Conservation (phyloP, 2,797 vertebrate species). For the Acestrorhynchus altus region DNA sequence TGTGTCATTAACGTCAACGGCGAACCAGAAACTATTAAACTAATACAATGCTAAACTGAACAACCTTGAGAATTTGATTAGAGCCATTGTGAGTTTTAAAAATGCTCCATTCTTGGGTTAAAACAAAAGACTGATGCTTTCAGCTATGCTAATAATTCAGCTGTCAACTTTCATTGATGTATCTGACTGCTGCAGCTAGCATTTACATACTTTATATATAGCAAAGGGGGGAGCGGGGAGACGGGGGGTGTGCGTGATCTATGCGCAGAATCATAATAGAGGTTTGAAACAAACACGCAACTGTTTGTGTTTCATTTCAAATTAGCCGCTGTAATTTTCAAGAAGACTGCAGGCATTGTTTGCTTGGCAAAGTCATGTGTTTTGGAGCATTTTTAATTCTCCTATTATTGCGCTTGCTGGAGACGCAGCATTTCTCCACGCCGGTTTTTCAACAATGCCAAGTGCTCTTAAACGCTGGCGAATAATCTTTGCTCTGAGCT, state of each 20-base stretch:
- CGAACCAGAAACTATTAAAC: conserved; percentile 97
- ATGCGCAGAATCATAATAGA: conserved; percentile 78
- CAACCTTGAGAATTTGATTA: conserved; percentile 98
- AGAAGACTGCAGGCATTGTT: conserved; percentile 81
- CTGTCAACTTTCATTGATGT: conserved; percentile 87
- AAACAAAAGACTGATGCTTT: conserved; percentile 88
- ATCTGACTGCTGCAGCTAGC: conserved; percentile 83
- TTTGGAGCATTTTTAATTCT: conserved; percentile 83
- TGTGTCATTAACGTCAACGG: conserved; percentile 97
- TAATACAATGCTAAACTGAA: conserved; percentile 97
- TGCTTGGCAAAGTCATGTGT: conserved; percentile 81
- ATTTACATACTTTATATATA: conserved; percentile 89
- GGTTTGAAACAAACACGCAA: conserved; percentile 72
- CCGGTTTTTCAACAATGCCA: conserved; percentile 61
- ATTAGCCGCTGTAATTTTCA: conserved; percentile 83
- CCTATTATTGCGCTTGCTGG: conserved; percentile 74
- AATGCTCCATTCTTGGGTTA: conserved; percentile 85
- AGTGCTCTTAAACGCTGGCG: conserved; percentile 71
- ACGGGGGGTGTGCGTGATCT: conserved; percentile 59
- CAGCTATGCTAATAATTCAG: conserved; percentile 86
- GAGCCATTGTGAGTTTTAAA: conserved; percentile 95
- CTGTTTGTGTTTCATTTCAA: conserved; percentile 85
- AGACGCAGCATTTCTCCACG: conserved; percentile 62
- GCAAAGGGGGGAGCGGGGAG: conserved; percentile 66
- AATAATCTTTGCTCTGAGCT: conserved; percentile 68